phyloP scores from a whole-genome alignment of 2,113 vertebrate genomes.

The Pluvianellus socialis region DNA sequence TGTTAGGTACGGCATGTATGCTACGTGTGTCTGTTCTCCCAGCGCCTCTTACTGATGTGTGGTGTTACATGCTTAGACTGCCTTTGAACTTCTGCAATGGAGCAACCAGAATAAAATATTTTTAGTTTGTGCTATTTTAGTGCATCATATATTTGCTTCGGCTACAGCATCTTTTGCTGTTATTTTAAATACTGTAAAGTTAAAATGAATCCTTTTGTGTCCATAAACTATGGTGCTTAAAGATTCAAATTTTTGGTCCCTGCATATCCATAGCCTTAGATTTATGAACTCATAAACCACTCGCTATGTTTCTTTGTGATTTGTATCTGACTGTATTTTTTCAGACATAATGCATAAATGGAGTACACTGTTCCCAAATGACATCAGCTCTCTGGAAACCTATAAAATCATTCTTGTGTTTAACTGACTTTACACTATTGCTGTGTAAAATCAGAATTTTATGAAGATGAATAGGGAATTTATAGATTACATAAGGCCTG shows the following conservation, averaged over 20 bases:
- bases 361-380: constrained; percentile 44
- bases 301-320: constrained; percentile 60
- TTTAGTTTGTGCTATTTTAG: background rate
- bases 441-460: constrained; percentile 46
- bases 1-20: background rate
- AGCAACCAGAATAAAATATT: background rate
- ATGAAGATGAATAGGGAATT: constrained; percentile 40
- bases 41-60: background rate
- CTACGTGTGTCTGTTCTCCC: background rate
- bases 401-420: constrained; percentile 50
- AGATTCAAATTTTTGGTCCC: constrained; percentile 23
- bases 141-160: background rate
- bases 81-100: background rate
- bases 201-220: constrained; percentile 47
- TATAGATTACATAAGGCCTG: background rate
- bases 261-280: constrained; percentile 23
- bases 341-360: constrained; percentile 39
- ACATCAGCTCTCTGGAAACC: constrained; percentile 52
- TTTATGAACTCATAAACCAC: constrained; percentile 66
- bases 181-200: constrained; percentile 23
- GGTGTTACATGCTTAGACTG: background rate
- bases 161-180: constrained; percentile 6
- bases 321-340: constrained; percentile 59
- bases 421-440: constrained; percentile 47
- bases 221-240: constrained; percentile 41